These are phyloP conservation scores for Thaleichthys pacificus DNA, from an alignment of 2,797 vertebrate species.

Conservation along the genomic window DNA sequence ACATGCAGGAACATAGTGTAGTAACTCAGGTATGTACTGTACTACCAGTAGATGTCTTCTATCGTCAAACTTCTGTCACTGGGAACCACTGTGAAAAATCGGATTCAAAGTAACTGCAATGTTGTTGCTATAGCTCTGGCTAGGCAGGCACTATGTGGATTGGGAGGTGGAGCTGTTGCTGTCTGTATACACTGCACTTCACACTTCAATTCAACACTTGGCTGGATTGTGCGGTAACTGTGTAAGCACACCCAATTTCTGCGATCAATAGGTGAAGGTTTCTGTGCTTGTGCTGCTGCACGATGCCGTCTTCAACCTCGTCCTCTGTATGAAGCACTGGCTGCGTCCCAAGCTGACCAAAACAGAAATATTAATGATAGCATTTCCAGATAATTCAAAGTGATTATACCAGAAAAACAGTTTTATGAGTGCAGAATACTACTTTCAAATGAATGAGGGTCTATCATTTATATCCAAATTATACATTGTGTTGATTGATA, in stretches of 20 bases:
- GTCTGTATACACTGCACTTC: too few species aligned
- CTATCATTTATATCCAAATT: not conserved
- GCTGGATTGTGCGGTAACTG: constrained; percentile 34
- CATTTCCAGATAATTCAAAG: not conserved
- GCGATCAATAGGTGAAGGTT: not conserved
- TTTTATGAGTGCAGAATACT: not conserved
- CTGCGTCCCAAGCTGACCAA: not conserved
- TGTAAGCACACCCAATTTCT: constrained; percentile 21
- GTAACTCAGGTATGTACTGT: too few species aligned
- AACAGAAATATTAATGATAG: not conserved
- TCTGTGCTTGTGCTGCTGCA: not conserved
- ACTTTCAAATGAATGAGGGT: too few species aligned
- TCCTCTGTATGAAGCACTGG: not conserved
- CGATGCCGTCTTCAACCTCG: not conserved
- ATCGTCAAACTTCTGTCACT: too few species aligned
- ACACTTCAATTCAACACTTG: constrained; percentile 44
- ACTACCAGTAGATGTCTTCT: too few species aligned
- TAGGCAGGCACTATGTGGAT: constrained; percentile 35
- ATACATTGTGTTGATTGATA: constrained; percentile 23
- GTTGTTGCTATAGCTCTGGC: constrained; percentile 28
- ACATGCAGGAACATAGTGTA: too few species aligned
- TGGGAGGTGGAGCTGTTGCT: too few species aligned
- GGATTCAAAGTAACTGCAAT: too few species aligned
- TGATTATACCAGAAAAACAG: not conserved
- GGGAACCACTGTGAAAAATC: too few species aligned